Base-by-base conservation (phyloP, 1,140 invertebrate species). In the Hermatobates lingyangjiaoensis region DNA sequence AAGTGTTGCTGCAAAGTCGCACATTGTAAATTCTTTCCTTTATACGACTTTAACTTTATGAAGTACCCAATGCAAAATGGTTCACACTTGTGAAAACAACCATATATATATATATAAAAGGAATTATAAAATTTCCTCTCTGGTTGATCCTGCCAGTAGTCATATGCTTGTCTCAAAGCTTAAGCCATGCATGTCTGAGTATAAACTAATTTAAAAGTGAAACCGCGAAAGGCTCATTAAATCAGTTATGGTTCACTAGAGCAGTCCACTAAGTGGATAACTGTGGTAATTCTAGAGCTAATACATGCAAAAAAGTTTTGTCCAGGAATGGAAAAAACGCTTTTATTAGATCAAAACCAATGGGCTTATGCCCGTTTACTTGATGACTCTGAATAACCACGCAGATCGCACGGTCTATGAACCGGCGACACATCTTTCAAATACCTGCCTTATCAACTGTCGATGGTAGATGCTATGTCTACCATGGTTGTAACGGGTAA, bases 371-470 rank as follows among this genome's bases (percentile, higher is more conserved):
- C 40, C 7, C 30, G 30, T 34, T 10, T 44, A 44, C 66, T 73
- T 79, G 77, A 71, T 81, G 79, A 84, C 71, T 82, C 80, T 78
- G 72, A 72, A 83, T 82, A 85, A 83, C 74, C 79, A 24, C 5
- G 61, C 75, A 71, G 73, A 81, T 79, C 77, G 77, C 73, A 81
- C 66, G 75, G 75, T 72, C 76, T 24, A 72, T 62, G 75, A 64
- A 69, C 76, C 74, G 77, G 73, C 76, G 76, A 79, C 71, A 73
- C 68, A 74, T 83, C 80, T 74, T 83, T 83, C 77, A 83, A 85
- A 79, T 83, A 84, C 80, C 80, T 84, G 79, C 76, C 79, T 74
- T 83, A 85, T 83, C 80, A 83, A 80, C 77, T 83, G 70, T 80
- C 75, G 77, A 81, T 77, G 78, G 78, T 80, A 80, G 72, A 72